Conservation (phyloP, 2,797 vertebrate species). For the Leuciscus waleckii region DNA sequence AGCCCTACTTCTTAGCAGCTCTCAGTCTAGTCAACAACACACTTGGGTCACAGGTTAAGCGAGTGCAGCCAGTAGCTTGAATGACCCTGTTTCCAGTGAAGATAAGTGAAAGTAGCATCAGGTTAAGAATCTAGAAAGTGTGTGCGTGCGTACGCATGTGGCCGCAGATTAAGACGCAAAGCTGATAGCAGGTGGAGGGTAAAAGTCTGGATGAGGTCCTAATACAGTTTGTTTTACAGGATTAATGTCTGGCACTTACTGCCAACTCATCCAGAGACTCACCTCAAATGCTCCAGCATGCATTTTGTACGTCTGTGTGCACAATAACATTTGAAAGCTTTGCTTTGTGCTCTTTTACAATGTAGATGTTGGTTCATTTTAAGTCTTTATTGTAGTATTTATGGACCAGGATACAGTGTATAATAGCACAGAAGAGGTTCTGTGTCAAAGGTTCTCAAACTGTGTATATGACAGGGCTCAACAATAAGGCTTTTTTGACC, state of each 20-base stretch:
- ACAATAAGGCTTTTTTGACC: too few relatives aligned
- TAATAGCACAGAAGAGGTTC: background rate
- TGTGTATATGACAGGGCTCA: constrained; percentile 14
- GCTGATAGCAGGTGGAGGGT: constrained; percentile 33
- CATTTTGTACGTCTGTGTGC: background rate
- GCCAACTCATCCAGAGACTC: constrained; percentile 28
- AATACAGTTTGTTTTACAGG: constrained; percentile 33
- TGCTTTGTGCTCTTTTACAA: background rate
- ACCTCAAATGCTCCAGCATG: constrained; percentile 2
- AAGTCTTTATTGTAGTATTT: background rate
- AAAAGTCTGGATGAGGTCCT: constrained; percentile 33
- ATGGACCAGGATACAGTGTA: constrained; percentile 1
- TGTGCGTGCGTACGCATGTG: background rate
- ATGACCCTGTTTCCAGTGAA: constrained; percentile 20
- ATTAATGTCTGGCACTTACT: constrained; percentile 36
- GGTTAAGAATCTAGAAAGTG: constrained; percentile 10
- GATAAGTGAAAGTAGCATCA: constrained; percentile 15
- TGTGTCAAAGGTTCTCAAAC: background rate
- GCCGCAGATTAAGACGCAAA: constrained; percentile 24
- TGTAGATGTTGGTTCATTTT: background rate
- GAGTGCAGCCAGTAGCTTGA: constrained; percentile 9
- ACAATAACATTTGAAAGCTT: constrained; percentile 9
- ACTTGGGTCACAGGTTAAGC: constrained; percentile 1
- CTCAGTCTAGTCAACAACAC: background rate
- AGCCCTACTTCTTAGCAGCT: background rate